Evolutionary conservation across 2,797 vertebrate genomes (phyloP).

Genomic region (Lates japonicus): DNA sequence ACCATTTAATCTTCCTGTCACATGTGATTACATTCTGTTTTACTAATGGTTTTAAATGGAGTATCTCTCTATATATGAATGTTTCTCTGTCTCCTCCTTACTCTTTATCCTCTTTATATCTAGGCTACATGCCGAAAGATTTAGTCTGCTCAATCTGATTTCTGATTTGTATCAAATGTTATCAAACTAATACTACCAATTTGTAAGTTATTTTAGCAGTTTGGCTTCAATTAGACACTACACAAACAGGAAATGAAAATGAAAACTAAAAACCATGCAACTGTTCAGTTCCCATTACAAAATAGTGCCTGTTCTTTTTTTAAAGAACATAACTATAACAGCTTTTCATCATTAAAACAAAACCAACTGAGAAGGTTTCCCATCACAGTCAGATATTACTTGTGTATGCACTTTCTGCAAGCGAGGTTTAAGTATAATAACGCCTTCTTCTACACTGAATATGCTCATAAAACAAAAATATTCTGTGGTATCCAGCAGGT

Average conservation of each 20-base stretch:
- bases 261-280: background rate
- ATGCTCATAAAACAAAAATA: too few relatives aligned
- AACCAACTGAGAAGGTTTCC: background rate
- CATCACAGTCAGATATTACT: background rate
- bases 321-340: too few relatives aligned
- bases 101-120: background rate
- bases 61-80: background rate
- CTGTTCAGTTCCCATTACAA: background rate
- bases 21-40: background rate
- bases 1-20: slow-evolving; percentile 10
- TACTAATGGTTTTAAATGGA: background rate
- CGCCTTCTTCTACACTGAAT: too few relatives aligned
- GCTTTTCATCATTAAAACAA: too few relatives aligned
- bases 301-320: background rate
- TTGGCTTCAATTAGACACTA: background rate
- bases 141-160: background rate
- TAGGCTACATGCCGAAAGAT: background rate
- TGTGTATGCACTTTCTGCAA: too few relatives aligned
- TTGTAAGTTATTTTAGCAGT: background rate
- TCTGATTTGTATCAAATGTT: background rate
- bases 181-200: background rate
- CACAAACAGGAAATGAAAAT: background rate
- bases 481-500: background rate
- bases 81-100: background rate
- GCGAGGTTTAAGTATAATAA: too few relatives aligned